A percentile compares a stretch with the other conserved stretches of the same genome.
Evolutionary conservation across 1,140 invertebrate species (phyloP).

Genomic region (Vollenhovia emeryi): DNA sequence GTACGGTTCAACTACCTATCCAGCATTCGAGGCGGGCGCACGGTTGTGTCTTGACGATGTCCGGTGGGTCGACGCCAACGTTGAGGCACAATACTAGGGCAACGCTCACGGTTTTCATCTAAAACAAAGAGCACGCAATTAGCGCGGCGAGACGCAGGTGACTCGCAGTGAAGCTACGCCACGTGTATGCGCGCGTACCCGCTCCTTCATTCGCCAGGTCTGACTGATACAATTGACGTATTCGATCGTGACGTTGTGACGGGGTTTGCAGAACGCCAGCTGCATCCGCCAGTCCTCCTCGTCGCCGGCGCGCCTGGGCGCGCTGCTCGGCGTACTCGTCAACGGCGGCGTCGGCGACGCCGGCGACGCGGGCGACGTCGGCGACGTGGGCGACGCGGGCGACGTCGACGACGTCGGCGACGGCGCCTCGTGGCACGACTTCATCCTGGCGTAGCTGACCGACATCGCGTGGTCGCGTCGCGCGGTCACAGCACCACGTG

Average conservation of each 20-base stretch:
- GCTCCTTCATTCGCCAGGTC: conserved; percentile 96
- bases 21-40: conserved; percentile 98
- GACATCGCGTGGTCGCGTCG: conserved; percentile 70
- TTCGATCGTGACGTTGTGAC: conserved; percentile 92
- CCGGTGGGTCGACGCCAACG: conserved; percentile 99
- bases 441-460: conserved; percentile 69
- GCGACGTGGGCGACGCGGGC: conserved; percentile 35
- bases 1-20: conserved; percentile 92
- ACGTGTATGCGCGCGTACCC: conserved; percentile 86
- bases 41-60: conserved; percentile 98
- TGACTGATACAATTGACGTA: conserved; percentile 90
- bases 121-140: conserved; percentile 77
- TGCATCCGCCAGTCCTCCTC: conserved; percentile 88
- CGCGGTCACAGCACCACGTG: neutral
- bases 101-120: conserved; percentile 99
- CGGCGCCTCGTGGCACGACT: conserved; percentile 76
- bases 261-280: conserved; percentile 88
- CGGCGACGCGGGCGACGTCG: conserved; percentile 22
- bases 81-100: conserved; percentile 99
- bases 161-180: too few relatives aligned
- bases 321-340: conserved; percentile 57
- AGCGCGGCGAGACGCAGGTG: too few relatives aligned
- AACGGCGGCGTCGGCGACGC: conserved; percentile 10
- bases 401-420: conserved; percentile 43
- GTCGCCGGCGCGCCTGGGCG: conserved; percentile 23